phyloP scores from a whole-genome alignment of 2,113 vertebrate species.

The Entomyzon cyanotis region DNA sequence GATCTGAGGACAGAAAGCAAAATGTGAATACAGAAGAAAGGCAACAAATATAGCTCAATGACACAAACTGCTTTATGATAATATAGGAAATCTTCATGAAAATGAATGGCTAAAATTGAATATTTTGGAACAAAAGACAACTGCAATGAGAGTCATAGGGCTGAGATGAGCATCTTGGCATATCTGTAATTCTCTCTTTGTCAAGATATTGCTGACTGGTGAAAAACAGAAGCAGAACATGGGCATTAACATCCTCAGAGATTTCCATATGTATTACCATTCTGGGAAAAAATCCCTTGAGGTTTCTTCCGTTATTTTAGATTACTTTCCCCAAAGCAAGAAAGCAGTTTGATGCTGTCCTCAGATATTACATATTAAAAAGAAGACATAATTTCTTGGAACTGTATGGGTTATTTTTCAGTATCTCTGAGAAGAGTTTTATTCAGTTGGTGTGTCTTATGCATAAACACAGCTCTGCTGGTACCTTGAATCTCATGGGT shows the following conservation, averaged over 20 bases:
- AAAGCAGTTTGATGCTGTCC: background rate
- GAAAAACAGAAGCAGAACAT: background rate
- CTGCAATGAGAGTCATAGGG: background rate
- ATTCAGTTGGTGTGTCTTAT: background rate
- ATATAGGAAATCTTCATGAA: background rate
- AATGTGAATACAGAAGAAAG: background rate
- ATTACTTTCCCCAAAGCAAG: background rate
- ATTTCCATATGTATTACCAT: background rate
- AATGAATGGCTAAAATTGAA: background rate
- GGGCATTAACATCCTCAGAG: background rate
- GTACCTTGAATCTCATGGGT: background rate
- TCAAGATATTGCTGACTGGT: background rate
- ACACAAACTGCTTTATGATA: background rate
- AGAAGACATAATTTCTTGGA: background rate
- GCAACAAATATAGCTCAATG: background rate
- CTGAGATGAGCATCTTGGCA: background rate
- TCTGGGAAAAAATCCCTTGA: background rate
- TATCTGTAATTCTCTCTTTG: background rate
- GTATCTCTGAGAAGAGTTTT: background rate
- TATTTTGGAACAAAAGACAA: background rate
- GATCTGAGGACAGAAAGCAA: background rate
- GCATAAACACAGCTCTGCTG: background rate
- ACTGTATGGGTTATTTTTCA: rapidly evolving
- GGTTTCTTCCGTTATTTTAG: background rate
- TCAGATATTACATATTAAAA: background rate